Conservation (phyloP, 2,113 vertebrate genomes). For the Octodon degus region DNA sequence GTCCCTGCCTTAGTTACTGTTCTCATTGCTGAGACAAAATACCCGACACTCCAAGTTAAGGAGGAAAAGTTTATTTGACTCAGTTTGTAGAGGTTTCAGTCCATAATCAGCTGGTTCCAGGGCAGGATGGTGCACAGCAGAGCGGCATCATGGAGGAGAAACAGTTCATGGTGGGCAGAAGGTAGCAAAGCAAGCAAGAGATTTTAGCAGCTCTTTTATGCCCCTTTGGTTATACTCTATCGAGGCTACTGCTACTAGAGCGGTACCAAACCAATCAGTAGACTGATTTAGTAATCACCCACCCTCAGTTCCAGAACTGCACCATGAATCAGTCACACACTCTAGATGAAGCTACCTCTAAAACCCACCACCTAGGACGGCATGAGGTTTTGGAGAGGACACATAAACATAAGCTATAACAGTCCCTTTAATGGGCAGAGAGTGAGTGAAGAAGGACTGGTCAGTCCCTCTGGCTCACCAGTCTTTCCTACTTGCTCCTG, state of each 20-base stretch:
- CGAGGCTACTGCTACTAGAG: not conserved
- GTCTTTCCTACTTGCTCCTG: constrained; percentile 12
- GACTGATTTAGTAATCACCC: not conserved
- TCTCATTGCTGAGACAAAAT: not conserved
- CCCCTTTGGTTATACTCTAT: not conserved
- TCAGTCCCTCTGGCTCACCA: not conserved
- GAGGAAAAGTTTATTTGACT: not conserved
- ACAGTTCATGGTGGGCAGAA: not conserved
- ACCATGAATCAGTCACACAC: not conserved
- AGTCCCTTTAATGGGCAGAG: constrained; percentile 36
- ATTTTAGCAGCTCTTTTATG: not conserved
- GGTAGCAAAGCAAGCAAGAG: not conserved
- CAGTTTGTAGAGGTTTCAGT: not conserved
- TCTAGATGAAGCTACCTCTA: not conserved
- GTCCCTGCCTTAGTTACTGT: not conserved
- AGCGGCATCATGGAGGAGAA: not conserved
- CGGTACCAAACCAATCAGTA: not conserved
- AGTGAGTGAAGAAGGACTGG: not conserved
- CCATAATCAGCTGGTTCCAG: not conserved
- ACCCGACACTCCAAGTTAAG: not conserved
- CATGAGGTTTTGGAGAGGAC: not conserved
- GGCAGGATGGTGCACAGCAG: not conserved
- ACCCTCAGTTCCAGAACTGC: not conserved
- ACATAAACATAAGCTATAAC: not conserved
- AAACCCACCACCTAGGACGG: not conserved